Base-by-base conservation (phyloP, 1,140 invertebrate species). In the Parasteatoda tepidariorum region DNA sequence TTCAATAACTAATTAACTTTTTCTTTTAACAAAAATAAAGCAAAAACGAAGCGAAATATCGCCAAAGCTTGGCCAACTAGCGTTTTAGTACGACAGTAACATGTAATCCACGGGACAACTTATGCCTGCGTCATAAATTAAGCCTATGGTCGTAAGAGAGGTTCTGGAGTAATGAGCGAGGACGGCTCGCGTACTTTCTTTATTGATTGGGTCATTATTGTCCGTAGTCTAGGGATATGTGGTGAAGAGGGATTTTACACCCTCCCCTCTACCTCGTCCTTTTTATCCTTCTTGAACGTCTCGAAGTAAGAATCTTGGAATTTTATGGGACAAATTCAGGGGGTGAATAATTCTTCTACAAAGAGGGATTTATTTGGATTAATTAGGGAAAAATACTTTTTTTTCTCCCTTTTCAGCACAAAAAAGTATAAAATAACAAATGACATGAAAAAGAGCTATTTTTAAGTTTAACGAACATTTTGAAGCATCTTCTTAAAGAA, bases 201-300 rank as follows among this genome's bases (percentile, higher is more conserved):
- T 74, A 74, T 74, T 74, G 71, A 74, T 74, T 74, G 71, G 71
- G 71, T 61, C 71, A 74, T 74, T 74, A 74, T 74, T 38, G 54
- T 28, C 55, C 24, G n/a, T n/a, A 38, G 55, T 4, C 71, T 61
- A 9, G 13, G 54, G 30, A 59, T 34, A 74, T 74, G 71, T 55
- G 26, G 26, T 48, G 71, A 31, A 71, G 26, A 68, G 22, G 22
- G 66, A 71, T 74, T 74, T 74, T 74, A 74, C 61, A 55, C 30
- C 71, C 30, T 28, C 18, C 24, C 15, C 31, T 30, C 48, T 28
- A n/a, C 41, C 38, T 55, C n/a, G n/a, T 48, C 18, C 38, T 48
- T 48, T 48, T 59, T 34, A 34, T 59, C 55, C 28, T 71, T 38
- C 13, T 34, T 34, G 41, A 55, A 68, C 41, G 38, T 13, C 22